Conservation (phyloP, 2,797 vertebrate genomes). For the Pelodytes ibericus region DNA sequence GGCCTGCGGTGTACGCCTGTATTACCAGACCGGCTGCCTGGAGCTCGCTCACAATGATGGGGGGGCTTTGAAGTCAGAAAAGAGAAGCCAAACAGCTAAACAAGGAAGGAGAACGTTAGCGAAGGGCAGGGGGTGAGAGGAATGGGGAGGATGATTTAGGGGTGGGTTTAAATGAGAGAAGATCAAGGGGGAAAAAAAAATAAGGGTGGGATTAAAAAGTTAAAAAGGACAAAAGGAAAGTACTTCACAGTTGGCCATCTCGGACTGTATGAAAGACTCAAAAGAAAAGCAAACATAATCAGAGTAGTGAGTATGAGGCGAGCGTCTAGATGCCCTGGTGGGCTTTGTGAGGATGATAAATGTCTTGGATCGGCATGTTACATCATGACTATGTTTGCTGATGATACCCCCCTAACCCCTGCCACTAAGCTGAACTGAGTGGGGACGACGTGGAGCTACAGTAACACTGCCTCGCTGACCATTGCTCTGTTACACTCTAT, state of each 20-base stretch:
- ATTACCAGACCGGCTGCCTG: conserved; percentile 90
- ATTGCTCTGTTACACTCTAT: too few species aligned
- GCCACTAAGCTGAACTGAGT: conserved; percentile 60
- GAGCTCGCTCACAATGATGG: conserved; percentile 89
- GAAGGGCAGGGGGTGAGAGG: background rate
- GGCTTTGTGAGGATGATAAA: conserved; percentile 87
- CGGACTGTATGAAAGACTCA: conserved; percentile 75
- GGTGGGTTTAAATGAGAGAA: conserved; percentile 15
- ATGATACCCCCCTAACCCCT: conserved; percentile 81
- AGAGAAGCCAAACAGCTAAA: conserved; percentile 81
- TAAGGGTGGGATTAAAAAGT: conserved; percentile 58
- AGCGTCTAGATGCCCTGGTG: conserved; percentile 81
- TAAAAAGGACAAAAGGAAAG: conserved; percentile 81
- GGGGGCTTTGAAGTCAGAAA: conserved; percentile 93
- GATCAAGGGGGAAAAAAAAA: conserved; percentile 3
- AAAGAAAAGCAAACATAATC: conserved; percentile 94
- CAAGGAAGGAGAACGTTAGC: conserved; percentile 48
- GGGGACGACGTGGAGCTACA: background rate
- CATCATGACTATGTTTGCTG: conserved; percentile 95
- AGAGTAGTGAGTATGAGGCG: conserved; percentile 84
- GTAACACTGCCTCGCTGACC: too few species aligned
- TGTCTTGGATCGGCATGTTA: conserved; percentile 89
- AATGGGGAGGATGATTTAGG: conserved; percentile 12
- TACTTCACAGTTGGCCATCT: conserved; percentile 80
- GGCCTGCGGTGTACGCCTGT: conserved; percentile 94